Percentiles rank a stretch among this genome's conserved stretches.
phyloP scores from a whole-genome alignment of 2,113 vertebrate species.

The Hypocryptadius cinnamomeus region DNA sequence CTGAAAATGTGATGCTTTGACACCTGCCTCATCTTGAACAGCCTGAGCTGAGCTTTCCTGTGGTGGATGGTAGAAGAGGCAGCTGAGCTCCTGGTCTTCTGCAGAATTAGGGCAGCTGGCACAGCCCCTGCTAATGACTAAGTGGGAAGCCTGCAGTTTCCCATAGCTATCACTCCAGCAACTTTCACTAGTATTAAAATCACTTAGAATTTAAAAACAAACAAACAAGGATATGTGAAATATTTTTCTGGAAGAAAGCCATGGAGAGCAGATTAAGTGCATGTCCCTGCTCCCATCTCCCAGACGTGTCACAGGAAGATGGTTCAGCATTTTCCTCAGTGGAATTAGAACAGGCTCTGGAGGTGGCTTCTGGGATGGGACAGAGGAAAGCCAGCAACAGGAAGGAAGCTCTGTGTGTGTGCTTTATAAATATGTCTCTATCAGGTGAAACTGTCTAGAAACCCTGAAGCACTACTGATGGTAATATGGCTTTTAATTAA shows the following conservation, averaged over 20 bases:
- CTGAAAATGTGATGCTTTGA: background rate
- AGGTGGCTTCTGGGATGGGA: background rate
- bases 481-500: background rate
- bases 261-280: background rate
- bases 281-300: background rate
- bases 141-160: background rate
- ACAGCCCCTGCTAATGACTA: background rate
- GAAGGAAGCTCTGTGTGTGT: background rate
- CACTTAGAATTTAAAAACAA: constrained; percentile 34
- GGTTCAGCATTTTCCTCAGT: background rate
- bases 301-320: background rate
- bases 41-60: background rate
- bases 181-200: constrained; percentile 35
- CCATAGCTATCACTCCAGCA: constrained; percentile 7
- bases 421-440: background rate
- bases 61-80: background rate
- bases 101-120: background rate
- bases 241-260: constrained; percentile 44
- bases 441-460: background rate
- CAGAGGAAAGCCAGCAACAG: background rate
- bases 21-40: background rate
- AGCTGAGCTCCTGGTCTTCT: background rate
- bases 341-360: background rate
- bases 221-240: constrained; percentile 35
- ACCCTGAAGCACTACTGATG: background rate